These are phyloP conservation scores for Percopsis omiscomaycus DNA, from an alignment of 2,797 vertebrate genomes.

Conservation along the genomic window DNA sequence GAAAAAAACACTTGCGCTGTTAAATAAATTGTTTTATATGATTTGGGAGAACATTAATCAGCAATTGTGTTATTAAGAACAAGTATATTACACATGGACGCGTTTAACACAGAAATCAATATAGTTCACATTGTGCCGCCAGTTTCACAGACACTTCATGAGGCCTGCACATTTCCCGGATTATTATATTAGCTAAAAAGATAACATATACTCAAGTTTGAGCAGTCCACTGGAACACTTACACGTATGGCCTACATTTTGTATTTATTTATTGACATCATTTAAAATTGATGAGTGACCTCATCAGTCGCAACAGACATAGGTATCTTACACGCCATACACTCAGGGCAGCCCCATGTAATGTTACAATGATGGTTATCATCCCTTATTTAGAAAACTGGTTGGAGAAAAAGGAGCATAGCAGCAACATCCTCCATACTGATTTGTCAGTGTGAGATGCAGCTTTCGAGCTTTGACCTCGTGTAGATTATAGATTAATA, in stretches of 20 bases:
- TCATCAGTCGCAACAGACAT: slow-evolving; percentile 60
- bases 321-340: slow-evolving; percentile 60
- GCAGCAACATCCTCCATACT: slow-evolving; percentile 19
- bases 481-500: slow-evolving; percentile 34
- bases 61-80: slow-evolving; percentile 47
- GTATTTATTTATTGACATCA: slow-evolving; percentile 73
- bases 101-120: slow-evolving; percentile 54
- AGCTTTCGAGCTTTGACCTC: slow-evolving; percentile 11
- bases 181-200: slow-evolving; percentile 50
- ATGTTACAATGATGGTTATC: slow-evolving; percentile 13
- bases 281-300: slow-evolving; percentile 65
- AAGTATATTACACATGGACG: slow-evolving; percentile 60
- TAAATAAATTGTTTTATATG: slow-evolving; percentile 69
- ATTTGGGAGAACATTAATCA: slow-evolving; percentile 60
- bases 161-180: not conserved
- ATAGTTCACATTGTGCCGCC: slow-evolving; percentile 61
- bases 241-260: slow-evolving; percentile 32
- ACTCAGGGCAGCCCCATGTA: slow-evolving; percentile 15
- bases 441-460: slow-evolving; percentile 27
- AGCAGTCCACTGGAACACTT: slow-evolving; percentile 48
- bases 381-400: slow-evolving; percentile 24
- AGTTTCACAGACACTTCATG: slow-evolving; percentile 39
- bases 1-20: slow-evolving; percentile 20
- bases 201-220: slow-evolving; percentile 45
- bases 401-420: slow-evolving; percentile 20